phyloP scores from a whole-genome alignment of 1,140 invertebrate species.

The Homarus americanus region DNA sequence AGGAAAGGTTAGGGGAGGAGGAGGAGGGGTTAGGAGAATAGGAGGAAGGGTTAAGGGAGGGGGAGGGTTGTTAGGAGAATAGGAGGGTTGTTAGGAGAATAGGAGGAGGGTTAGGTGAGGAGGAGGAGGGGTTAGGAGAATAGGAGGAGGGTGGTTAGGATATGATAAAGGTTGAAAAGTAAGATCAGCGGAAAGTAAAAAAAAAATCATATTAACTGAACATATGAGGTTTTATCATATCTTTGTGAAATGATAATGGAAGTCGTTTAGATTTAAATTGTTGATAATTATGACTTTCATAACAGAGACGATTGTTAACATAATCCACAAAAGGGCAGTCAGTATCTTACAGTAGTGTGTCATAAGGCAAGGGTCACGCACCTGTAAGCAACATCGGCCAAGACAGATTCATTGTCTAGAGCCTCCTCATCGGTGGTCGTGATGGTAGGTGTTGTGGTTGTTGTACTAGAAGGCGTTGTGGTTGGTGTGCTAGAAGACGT shows the following conservation, averaged over 20 bases:
- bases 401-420: not conserved
- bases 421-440: not conserved
- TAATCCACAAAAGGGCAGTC: no score
- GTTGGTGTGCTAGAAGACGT: not conserved
- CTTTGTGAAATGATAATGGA: no score
- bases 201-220: not conserved
- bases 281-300: no score
- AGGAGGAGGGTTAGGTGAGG: not conserved
- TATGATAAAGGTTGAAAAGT: not conserved
- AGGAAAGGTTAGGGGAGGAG: not conserved
- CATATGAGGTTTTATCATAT: no score
- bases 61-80: not conserved
- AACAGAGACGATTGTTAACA: no score
- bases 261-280: no score
- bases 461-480: not conserved
- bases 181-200: no score
- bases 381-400: constrained; percentile 41
- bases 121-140: not conserved
- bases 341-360: no score
- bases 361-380: not conserved
- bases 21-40: not conserved
- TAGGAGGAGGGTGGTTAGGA: not conserved
- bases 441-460: constrained; percentile 40
- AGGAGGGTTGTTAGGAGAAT: not conserved
- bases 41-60: not conserved